Conservation (phyloP, 2,888 invertebrate species). For the Sarcophaga rosellei region DNA sequence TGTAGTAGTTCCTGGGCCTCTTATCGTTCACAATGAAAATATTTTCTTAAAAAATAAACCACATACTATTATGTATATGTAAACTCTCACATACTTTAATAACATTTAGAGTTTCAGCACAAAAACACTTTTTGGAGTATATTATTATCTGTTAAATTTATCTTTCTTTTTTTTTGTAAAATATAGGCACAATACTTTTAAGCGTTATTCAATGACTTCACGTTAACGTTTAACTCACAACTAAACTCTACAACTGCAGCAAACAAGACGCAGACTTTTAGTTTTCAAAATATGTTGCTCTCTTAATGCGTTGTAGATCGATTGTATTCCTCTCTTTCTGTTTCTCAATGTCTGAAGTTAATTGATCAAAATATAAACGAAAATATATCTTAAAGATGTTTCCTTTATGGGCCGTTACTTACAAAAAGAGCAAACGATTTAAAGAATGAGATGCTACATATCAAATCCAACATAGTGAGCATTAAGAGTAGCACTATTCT, state of each 20-base stretch:
- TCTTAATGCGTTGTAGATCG: conserved; percentile 26
- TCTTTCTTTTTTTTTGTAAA: conserved; percentile 7
- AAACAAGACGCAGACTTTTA: conserved; percentile 49
- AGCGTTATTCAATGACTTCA: conserved; percentile 39
- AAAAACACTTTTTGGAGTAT: conserved; percentile 44
- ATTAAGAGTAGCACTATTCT: no score
- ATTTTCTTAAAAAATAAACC: conserved; percentile 35
- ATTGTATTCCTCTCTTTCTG: conserved; percentile 31
- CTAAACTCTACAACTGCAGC: conserved; percentile 61
- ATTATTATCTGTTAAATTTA: conserved; percentile 40
- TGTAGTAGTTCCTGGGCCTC: conserved; percentile 58
- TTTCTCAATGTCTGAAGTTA: background rate
- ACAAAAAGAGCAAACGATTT: background rate
- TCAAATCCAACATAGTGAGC: no score
- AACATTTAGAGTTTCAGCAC: conserved; percentile 57
- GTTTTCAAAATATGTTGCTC: conserved; percentile 40
- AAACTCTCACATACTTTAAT: conserved; percentile 31
- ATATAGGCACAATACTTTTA: conserved; percentile 8
- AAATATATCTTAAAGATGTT: conserved; percentile 28
- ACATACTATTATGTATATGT: conserved; percentile 18
- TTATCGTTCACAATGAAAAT: conserved; percentile 35
- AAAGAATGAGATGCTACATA: background rate
- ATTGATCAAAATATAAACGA: background rate
- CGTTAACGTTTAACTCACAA: conserved; percentile 60
- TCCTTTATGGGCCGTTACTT: background rate